Evolutionary conservation across 2,888 invertebrate genomes (phyloP).

Genomic region (Epsilonema sp.): DNA sequence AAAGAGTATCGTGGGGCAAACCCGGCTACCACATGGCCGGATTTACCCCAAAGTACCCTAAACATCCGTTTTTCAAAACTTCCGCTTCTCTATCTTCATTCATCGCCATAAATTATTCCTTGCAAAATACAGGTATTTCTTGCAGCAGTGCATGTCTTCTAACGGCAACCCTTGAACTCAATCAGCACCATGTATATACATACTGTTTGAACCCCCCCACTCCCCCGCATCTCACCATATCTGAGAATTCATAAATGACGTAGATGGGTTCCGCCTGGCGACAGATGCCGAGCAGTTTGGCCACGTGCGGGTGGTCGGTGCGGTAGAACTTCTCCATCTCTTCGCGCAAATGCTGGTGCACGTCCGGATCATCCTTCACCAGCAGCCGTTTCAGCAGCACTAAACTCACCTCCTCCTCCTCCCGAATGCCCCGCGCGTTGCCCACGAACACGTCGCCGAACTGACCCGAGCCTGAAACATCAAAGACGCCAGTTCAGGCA

Average conservation of each 20-base stretch:
- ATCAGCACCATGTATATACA: no score
- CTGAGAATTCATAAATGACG: conserved; percentile 70
- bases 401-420: conserved; percentile 17
- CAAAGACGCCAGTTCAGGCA: no score
- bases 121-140: no score
- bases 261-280: conserved; percentile 54
- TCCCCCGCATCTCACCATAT: conserved; percentile 62
- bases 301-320: conserved; percentile 59
- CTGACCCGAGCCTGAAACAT: conserved; percentile 59
- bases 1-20: no score
- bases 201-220: background rate
- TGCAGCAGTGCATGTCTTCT: background rate
- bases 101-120: no score
- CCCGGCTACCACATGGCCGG: no score
- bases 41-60: no score
- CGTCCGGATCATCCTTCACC: conserved; percentile 40
- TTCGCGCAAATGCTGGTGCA: conserved; percentile 40
- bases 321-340: conserved; percentile 67
- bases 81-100: no score
- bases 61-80: no score
- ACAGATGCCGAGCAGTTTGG: conserved; percentile 56
- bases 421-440: conserved; percentile 36
- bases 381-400: conserved; percentile 57
- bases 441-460: conserved; percentile 76
- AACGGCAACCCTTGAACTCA: no score